These are phyloP conservation scores for Formicarius rufipectus DNA, from an alignment of 2,113 vertebrate genomes.

Conservation along the genomic window DNA sequence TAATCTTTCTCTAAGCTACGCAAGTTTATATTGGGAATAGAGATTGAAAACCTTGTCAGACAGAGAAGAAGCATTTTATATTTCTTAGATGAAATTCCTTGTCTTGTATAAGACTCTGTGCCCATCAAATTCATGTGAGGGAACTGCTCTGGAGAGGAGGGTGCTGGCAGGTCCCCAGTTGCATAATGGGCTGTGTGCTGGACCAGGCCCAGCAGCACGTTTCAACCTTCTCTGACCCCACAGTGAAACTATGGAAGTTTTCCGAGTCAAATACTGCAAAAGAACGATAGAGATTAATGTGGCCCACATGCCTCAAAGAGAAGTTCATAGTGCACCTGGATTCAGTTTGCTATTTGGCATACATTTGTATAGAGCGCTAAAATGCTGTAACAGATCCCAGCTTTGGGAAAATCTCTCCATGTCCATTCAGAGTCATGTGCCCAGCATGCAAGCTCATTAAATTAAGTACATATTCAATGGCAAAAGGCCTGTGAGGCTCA, in stretches of 20 bases:
- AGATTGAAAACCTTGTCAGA: not conserved
- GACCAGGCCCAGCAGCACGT: not conserved
- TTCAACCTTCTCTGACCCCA: not conserved
- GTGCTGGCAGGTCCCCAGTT: not conserved
- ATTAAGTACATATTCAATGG: not conserved
- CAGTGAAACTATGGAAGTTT: not conserved
- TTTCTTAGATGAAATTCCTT: not conserved
- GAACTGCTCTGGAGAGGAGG: not conserved
- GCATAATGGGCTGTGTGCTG: not conserved
- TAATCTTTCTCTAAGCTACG: conserved; percentile 17
- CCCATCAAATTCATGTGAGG: not conserved
- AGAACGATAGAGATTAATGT: not conserved
- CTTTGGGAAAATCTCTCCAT: not conserved
- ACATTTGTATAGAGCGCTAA: not conserved
- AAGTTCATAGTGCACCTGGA: not conserved
- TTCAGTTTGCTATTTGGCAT: not conserved
- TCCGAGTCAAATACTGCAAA: not conserved
- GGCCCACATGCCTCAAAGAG: not conserved
- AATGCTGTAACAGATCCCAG: not conserved
- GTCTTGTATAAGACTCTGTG: not conserved
- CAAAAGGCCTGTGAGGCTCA: not conserved
- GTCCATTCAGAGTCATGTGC: not conserved
- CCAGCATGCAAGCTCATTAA: not conserved
- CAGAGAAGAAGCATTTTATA: not conserved
- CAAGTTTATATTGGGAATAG: not conserved